These are phyloP conservation scores for Noctua comes DNA, from an alignment of 2,888 invertebrate genomes.

Conservation along the genomic window DNA sequence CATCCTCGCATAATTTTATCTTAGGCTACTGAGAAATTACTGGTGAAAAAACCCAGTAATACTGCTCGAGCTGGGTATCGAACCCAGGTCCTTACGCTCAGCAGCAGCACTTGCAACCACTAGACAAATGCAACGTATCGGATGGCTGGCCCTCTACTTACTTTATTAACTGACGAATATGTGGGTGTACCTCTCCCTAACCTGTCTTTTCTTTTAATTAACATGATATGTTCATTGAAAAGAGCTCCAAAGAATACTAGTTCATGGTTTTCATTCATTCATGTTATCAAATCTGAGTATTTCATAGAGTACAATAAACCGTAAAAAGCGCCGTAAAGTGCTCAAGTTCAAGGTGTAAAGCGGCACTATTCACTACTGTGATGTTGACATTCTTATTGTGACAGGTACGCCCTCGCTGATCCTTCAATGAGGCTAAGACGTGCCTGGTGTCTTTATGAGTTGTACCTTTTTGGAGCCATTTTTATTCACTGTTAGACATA, in stretches of 20 bases:
- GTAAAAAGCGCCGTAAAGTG: slow-evolving; percentile 22
- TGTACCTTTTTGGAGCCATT: neutral
- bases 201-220: neutral
- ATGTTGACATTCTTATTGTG: slow-evolving; percentile 9
- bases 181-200: neutral
- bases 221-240: neutral
- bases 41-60: neutral
- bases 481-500: neutral
- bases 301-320: slow-evolving; percentile 18
- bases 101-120: neutral
- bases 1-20: neutral
- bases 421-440: slow-evolving; percentile 17
- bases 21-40: neutral
- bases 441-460: neutral
- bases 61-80: neutral
- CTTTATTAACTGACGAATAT: neutral
- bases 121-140: neutral
- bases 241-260: neutral
- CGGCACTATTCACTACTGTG: slow-evolving; percentile 18
- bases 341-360: slow-evolving; percentile 39
- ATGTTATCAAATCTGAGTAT: slow-evolving; percentile 15
- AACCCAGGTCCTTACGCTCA: neutral
- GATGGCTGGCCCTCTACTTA: neutral
- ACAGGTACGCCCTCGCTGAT: neutral
- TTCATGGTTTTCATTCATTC: slow-evolving; percentile 11